Conservation (phyloP, 1,140 invertebrate species). For the Drosophila dunni region DNA sequence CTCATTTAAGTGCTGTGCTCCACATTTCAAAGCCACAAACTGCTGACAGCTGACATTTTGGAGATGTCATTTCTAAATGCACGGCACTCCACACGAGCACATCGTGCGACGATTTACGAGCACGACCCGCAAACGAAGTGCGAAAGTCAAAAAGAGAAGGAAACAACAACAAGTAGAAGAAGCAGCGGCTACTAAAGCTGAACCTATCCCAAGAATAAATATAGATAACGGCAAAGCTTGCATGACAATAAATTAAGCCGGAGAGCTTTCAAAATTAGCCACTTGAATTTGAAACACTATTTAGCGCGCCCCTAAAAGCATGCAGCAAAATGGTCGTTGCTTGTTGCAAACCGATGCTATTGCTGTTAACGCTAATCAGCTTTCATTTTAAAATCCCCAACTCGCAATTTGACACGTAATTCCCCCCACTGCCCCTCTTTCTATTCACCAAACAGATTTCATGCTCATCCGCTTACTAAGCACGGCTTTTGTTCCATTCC, state of each 20-base stretch:
- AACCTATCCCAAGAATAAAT: constrained; percentile 52
- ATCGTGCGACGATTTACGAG: constrained; percentile 51
- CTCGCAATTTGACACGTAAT: constrained; percentile 22
- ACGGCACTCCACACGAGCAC: constrained; percentile 27
- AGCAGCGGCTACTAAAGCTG: constrained; percentile 17
- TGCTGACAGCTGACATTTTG: constrained; percentile 71
- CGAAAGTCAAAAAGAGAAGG: constrained; percentile 32
- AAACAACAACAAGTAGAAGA: constrained; percentile 8
- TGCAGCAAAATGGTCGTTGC: constrained; percentile 31
- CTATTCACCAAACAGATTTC: constrained; percentile 37
- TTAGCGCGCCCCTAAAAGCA: constrained; percentile 31
- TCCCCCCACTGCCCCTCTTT: not conserved
- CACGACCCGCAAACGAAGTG: constrained; percentile 38
- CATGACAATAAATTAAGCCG: constrained; percentile 35
- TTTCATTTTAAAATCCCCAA: constrained; percentile 43
- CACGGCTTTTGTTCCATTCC: constrained; percentile 42
- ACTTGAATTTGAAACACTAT: constrained; percentile 1
- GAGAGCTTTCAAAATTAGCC: not conserved
- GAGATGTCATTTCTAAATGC: constrained; percentile 54
- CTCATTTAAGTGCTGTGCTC: constrained; percentile 42
- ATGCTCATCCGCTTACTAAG: constrained; percentile 63
- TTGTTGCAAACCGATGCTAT: constrained; percentile 5
- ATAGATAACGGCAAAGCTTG: constrained; percentile 16
- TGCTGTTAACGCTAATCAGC: constrained; percentile 54
- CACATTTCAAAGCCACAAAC: constrained; percentile 63